Conservation (phyloP, 2,888 invertebrate genomes). For the Labia minor region DNA sequence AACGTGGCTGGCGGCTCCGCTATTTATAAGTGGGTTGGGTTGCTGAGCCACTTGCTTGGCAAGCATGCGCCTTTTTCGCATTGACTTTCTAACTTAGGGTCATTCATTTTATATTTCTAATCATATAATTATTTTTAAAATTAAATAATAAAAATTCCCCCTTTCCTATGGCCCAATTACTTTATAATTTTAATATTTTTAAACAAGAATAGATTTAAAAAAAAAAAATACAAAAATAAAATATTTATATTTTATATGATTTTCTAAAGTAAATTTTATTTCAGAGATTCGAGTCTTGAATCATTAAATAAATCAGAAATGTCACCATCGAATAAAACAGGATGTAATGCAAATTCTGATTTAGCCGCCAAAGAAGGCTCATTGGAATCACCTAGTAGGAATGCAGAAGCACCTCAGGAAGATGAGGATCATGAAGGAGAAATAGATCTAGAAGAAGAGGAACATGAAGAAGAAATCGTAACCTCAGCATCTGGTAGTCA, state of each 20-base stretch:
- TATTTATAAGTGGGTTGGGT: slow-evolving; percentile 13
- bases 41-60: slow-evolving; percentile 13
- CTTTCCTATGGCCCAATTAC: too few species aligned
- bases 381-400: neutral
- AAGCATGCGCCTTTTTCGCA: slow-evolving; percentile 9
- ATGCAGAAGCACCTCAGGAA: neutral
- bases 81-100: neutral
- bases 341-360: neutral
- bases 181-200: too few species aligned
- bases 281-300: neutral
- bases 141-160: too few species aligned
- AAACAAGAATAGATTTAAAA: too few species aligned
- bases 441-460: neutral
- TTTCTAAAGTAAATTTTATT: too few species aligned
- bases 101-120: neutral
- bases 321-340: neutral
- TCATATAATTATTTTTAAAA: too few species aligned
- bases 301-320: neutral
- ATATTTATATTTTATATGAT: too few species aligned
- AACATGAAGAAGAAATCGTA: slow-evolving; percentile 8
- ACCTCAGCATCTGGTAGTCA: slow-evolving; percentile 16
- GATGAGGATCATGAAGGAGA: neutral
- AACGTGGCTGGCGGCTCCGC: slow-evolving; percentile 13
- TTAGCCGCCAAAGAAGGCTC: neutral
- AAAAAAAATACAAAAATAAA: too few species aligned